Percentiles rank a stretch among this genome's conserved stretches.
These are phyloP conservation scores for Psettodes erumei DNA, from an alignment of 2,113 vertebrate species.

Conservation along the genomic window DNA sequence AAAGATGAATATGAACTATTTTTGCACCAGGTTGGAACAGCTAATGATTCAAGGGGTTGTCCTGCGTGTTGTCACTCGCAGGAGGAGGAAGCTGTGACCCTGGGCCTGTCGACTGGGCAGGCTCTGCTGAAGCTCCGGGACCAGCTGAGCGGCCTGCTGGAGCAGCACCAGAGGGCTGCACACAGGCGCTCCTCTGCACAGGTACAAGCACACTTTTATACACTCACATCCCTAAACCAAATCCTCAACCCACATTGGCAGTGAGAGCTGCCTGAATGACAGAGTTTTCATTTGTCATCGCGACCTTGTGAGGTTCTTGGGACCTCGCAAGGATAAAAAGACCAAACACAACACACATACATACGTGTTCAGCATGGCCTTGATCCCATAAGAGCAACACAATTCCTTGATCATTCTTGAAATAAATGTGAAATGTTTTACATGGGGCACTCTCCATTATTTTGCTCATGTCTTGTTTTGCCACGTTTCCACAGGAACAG, in stretches of 20 bases:
- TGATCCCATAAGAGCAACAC: background rate
- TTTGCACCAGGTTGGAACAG: no score
- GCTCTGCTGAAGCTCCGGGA: conserved; percentile 90
- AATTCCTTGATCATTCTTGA: background rate
- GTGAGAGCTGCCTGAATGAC: no score
- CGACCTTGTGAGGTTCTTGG: no score
- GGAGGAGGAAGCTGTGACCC: conserved; percentile 86
- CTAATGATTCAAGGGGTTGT: background rate
- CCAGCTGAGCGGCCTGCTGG: conserved; percentile 89
- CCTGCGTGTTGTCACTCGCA: conserved; percentile 61
- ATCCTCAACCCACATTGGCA: no score
- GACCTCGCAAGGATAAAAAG: background rate
- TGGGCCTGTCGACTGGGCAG: conserved; percentile 92
- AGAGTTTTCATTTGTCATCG: no score
- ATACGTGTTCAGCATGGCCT: background rate
- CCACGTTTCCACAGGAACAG: conserved; percentile 81
- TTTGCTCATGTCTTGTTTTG: conserved; percentile 7
- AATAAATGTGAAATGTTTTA: background rate
- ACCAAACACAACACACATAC: background rate
- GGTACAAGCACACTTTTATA: conserved; percentile 73
- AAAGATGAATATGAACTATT: no score
- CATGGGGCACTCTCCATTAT: background rate
- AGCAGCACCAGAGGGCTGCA: conserved; percentile 87
- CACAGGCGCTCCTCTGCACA: conserved; percentile 83
- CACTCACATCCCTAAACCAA: background rate